Percentiles rank a stretch among this genome's conserved stretches.
These are phyloP conservation scores for Aramus guarauna DNA, from an alignment of 2,113 vertebrate genomes.

Conservation along the genomic window DNA sequence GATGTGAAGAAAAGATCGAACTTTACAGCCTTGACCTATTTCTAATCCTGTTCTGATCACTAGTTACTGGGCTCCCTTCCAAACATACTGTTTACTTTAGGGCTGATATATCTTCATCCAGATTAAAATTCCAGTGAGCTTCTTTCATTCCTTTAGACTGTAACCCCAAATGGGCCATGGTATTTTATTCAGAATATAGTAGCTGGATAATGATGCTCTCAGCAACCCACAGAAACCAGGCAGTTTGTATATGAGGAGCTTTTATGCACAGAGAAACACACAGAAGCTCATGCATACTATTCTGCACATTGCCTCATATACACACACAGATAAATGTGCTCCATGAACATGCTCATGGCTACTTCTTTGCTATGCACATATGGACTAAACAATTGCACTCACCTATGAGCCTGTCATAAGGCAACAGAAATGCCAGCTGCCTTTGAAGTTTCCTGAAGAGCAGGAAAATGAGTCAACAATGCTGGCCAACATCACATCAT, in stretches of 20 bases:
- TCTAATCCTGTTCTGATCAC: conserved; percentile 50
- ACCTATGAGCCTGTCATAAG: conserved; percentile 13
- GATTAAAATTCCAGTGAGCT: conserved; percentile 58
- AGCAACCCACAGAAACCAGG: not conserved
- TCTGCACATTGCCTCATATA: not conserved
- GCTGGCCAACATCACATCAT: conserved; percentile 69
- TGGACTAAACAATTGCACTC: conserved; percentile 25
- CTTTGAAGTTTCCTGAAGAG: conserved; percentile 66
- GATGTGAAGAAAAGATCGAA: not conserved
- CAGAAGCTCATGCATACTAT: not conserved
- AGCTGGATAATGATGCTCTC: conserved; percentile 44
- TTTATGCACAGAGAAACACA: not conserved
- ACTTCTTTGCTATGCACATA: not conserved
- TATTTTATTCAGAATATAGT: conserved; percentile 42
- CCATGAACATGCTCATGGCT: not conserved
- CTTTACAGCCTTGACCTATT: conserved; percentile 46
- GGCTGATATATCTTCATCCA: conserved; percentile 54
- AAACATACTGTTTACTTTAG: conserved; percentile 52
- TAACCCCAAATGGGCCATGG: conserved; percentile 32
- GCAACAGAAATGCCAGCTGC: conserved; percentile 64
- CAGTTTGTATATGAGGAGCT: not conserved
- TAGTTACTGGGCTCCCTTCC: conserved; percentile 44
- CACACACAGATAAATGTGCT: not conserved
- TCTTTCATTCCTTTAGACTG: conserved; percentile 37
- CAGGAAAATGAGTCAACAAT: conserved; percentile 51